Evolutionary conservation across 2,113 vertebrate genomes (phyloP), one percentile per base, ranked within the genome.

Genomic region (Tiliqua scincoides): DNA sequence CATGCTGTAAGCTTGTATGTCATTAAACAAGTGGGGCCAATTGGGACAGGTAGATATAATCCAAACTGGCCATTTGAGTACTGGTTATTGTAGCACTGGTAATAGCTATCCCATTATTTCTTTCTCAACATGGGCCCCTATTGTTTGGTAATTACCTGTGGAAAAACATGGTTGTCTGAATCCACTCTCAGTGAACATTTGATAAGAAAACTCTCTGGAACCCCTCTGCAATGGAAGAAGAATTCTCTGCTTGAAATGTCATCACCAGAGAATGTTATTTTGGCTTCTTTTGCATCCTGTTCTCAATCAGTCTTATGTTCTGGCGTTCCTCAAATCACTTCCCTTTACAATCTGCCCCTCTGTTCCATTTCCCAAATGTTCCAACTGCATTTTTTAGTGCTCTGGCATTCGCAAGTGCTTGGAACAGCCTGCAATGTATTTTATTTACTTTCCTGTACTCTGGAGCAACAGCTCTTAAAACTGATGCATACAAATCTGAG

Each of bases 231-330:
- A 83, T 37, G 63, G 63, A 85, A 37, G n/a, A 20, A 25, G 63
- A 78, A 79, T 85, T 23, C 23, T n/a, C n/a, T 78, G 40, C 61
- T 75, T 65, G 83, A 84, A 32, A 32, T 54, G n/a, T 84, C 48
- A 43, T 79, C 9, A 59, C 7, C 27, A 85, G 63, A 85, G 67
- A 68, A 27, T 71, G 35, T 43, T 32, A n/a, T 61, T 71, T 79
- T 52, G 84, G 27, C 35, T 71, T 85, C 73, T 59, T n/a, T 79
- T 48, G 37, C 35, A 79, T 85, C 84, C 75, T 79, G 20, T 79
- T 85, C 67, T 79, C 27, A 71, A 6, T 70, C 63, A 52, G 71
- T 30, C 65, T 54, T 54, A 7, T 62, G 54, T 20, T 79, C 54
- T 71, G 37, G 37, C 9, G 3, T 70, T 85, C 76, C 68, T 79